Evolutionary conservation across 2,113 vertebrate genomes (phyloP), one percentile per base, ranked within the genome.

Genomic region (Alethe castanea): DNA sequence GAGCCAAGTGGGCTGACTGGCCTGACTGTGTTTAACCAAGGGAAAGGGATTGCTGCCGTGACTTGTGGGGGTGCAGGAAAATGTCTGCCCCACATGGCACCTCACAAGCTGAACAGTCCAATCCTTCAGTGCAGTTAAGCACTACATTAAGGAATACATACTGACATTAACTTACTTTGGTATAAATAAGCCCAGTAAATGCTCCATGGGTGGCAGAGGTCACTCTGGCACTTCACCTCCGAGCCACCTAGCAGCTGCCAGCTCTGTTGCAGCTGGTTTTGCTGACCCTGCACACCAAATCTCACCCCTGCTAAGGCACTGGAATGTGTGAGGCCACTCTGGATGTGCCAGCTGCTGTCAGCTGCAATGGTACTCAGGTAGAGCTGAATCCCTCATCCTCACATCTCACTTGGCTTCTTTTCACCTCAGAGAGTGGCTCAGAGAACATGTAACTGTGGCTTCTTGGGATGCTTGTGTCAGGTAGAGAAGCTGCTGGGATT

Each of bases 331-430:
- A n/a, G 82, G 48, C 11, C 4, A 1, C 52, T n/a, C 44, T 3
- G n/a, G 38, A 9, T 47, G 15, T 19, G 59, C 80, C 60, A 65
- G 70, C 50, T 74, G 69, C 60, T 73, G 60, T 65, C 50, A 65
- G 60, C 59, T 74, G 50, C 0, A 0, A 2, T n/a, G 67, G 28
- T 76, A 24, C 38, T 53, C 3, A 1, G 19, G 78, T 25, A 25
- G 60, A 73, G 45, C 65, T 67, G 50, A 71, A 26, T 35, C 74
- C 31, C 35, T 90, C 54, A 5, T 8, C 1, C 24, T 42, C 42
- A 15, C 29, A 42, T 81, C 50, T 84, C 47, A 36, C 22, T 56
- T 82, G 59, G 20, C 20, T 52, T 4, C 33, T 78, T 72, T 48
- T 66, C 25, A 53, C 5, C 70, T 81, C 71, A 54, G 3, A 1